Conservation (phyloP, 2,113 vertebrate genomes). For the Damaliscus lunatus region DNA sequence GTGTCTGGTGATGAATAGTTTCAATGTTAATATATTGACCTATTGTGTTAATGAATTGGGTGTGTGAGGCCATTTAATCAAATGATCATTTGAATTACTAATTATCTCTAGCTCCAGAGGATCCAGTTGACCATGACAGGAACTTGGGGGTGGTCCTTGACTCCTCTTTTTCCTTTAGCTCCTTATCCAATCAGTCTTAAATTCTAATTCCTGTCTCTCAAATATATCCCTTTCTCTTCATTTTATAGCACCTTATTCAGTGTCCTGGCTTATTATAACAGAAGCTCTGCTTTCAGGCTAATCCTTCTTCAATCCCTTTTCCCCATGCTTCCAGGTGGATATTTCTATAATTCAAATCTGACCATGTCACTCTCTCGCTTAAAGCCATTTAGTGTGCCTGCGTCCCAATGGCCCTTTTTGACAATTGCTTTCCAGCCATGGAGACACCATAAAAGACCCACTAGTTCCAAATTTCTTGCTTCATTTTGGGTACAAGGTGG, state of each 20-base stretch:
- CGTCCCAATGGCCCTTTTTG: neutral
- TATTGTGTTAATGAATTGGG: conserved; percentile 10
- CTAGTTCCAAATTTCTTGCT: neutral
- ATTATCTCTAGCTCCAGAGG: neutral
- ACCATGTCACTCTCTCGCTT: neutral
- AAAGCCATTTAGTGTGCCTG: neutral
- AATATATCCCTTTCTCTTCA: neutral
- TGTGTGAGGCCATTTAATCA: neutral
- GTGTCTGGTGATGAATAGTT: neutral
- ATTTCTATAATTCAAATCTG: neutral
- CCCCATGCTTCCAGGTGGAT: neutral
- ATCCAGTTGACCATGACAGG: neutral
- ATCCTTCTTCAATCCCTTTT: neutral
- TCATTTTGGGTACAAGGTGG: neutral
- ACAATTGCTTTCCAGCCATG: neutral
- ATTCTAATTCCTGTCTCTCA: neutral
- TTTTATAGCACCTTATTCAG: neutral
- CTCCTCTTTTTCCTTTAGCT: neutral
- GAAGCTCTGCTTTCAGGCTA: neutral
- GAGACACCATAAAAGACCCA: neutral
- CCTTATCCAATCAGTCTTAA: neutral
- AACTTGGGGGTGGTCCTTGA: neutral
- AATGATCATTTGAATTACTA: conserved; percentile 21
- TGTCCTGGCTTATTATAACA: neutral
- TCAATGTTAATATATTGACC: neutral